A percentile compares a stretch with the other conserved stretches of the same genome.
These are phyloP conservation scores for Sitobion miscanthi DNA, from an alignment of 1,140 invertebrate genomes.

Conservation along the genomic window DNA sequence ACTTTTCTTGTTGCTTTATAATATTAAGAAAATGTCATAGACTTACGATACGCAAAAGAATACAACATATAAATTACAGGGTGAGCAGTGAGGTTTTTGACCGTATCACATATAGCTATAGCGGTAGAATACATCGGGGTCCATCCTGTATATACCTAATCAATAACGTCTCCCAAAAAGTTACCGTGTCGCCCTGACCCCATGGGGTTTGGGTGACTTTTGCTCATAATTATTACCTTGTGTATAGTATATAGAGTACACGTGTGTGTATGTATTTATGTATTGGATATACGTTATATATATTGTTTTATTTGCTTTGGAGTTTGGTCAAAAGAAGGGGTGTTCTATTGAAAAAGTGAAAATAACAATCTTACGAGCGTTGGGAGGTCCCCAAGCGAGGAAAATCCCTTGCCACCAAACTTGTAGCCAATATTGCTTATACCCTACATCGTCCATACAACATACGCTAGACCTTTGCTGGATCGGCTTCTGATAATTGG, in stretches of 20 bases:
- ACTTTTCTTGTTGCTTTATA: conserved; percentile 5
- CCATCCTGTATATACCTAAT: conserved; percentile 7
- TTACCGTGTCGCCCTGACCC: not conserved
- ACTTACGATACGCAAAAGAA: not conserved
- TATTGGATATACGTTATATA: not conserved
- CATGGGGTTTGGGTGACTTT: conserved; percentile 45
- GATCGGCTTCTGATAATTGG: conserved; percentile 32
- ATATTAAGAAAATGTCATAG: not conserved
- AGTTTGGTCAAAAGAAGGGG: conserved; percentile 47
- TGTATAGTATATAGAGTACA: not conserved
- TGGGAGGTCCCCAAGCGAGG: conserved; percentile 49
- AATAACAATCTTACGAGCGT: conserved; percentile 55
- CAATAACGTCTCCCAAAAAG: conserved; percentile 43
- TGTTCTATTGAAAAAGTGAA: conserved; percentile 51
- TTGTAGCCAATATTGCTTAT: conserved; percentile 40
- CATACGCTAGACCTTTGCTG: conserved; percentile 10
- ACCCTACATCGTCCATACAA: not conserved
- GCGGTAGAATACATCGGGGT: not conserved
- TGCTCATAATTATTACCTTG: conserved; percentile 45
- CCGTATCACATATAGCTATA: not conserved
- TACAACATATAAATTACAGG: not conserved
- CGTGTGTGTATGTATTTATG: not conserved
- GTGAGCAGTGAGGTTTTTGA: not conserved
- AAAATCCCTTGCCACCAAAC: conserved; percentile 44
- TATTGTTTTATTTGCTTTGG: conserved; percentile 50